Percentiles rank a stretch among this genome's conserved stretches.
These are phyloP conservation scores for Drosophila planitibia DNA, from an alignment of 2,888 invertebrate species.

Conservation along the genomic window DNA sequence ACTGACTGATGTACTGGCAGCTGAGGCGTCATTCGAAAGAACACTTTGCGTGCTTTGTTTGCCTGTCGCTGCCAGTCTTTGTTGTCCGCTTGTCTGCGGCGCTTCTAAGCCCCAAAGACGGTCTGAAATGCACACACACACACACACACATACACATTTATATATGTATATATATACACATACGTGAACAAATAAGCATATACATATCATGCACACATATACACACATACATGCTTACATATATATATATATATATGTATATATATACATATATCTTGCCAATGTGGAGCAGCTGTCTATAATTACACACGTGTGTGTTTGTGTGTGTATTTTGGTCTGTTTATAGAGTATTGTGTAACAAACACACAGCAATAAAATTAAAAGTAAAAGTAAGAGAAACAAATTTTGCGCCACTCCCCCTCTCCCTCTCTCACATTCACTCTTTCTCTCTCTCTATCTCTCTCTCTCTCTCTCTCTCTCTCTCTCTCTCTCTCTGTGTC, in stretches of 20 bases:
- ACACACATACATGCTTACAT: not conserved
- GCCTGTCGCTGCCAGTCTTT: constrained; percentile 43
- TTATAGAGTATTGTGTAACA: constrained; percentile 63
- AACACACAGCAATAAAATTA: constrained; percentile 62
- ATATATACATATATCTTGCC: constrained; percentile 16
- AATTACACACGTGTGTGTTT: constrained; percentile 53
- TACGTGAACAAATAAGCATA: not conserved
- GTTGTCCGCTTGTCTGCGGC: constrained; percentile 31
- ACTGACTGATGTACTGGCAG: constrained; percentile 35
- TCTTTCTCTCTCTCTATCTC: not conserved
- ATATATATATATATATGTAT: constrained; percentile 16
- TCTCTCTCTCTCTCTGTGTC: not conserved
- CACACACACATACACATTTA: not conserved
- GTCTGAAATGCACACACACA: constrained; percentile 34
- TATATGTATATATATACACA: not conserved
- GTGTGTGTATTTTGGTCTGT: constrained; percentile 49
- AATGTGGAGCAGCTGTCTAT: constrained; percentile 76
- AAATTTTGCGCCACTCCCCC: constrained; percentile 21
- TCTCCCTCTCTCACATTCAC: not conserved
- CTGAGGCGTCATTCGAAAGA: constrained; percentile 39
- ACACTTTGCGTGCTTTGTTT: constrained; percentile 55
- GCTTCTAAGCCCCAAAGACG: constrained; percentile 49
- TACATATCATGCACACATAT: constrained; percentile 12
- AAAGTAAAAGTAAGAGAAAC: constrained; percentile 57
- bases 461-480: not conserved